A percentile compares a stretch with the other conserved stretches of the same genome.
Evolutionary conservation across 2,797 vertebrate genomes (phyloP).

Genomic region (Urocyon cinereoargenteus): DNA sequence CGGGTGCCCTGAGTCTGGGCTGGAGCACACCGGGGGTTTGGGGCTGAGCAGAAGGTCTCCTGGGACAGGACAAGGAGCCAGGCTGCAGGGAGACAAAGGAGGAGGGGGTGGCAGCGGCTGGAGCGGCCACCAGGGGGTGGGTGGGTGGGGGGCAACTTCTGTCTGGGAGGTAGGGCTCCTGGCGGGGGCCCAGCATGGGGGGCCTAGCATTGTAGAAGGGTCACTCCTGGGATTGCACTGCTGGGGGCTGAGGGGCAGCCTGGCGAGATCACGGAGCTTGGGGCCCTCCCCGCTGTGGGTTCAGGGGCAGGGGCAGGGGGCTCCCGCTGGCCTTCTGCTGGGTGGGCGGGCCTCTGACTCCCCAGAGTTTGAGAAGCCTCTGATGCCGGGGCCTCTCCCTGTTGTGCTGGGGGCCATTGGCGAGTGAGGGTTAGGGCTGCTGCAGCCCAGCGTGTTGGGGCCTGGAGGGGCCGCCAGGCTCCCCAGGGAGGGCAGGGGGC

Average conservation of each 20-base stretch:
- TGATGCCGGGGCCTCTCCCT: rapidly evolving
- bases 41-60: neutral
- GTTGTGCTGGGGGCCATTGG: rapidly evolving
- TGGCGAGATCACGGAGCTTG: neutral
- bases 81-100: neutral
- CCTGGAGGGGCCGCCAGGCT: neutral
- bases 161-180: neutral
- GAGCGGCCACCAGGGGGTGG: too few relatives aligned
- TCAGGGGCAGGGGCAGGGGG: neutral
- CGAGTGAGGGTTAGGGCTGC: neutral
- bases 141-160: rapidly evolving
- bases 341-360: neutral
- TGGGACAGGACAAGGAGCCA: too few relatives aligned
- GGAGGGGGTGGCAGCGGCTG: too few relatives aligned
- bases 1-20: too few relatives aligned
- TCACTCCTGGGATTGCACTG: neutral
- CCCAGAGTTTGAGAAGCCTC: neutral
- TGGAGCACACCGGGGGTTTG: neutral
- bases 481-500: neutral
- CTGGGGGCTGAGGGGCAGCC: neutral
- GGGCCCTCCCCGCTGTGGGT: neutral
- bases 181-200: rapidly evolving
- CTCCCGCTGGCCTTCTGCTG: neutral
- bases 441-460: neutral
- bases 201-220: neutral